Evolutionary conservation across 2,888 invertebrate species (phyloP), one percentile per base, ranked within the genome.

Genomic region (Caenorhabditis panamensis): DNA sequence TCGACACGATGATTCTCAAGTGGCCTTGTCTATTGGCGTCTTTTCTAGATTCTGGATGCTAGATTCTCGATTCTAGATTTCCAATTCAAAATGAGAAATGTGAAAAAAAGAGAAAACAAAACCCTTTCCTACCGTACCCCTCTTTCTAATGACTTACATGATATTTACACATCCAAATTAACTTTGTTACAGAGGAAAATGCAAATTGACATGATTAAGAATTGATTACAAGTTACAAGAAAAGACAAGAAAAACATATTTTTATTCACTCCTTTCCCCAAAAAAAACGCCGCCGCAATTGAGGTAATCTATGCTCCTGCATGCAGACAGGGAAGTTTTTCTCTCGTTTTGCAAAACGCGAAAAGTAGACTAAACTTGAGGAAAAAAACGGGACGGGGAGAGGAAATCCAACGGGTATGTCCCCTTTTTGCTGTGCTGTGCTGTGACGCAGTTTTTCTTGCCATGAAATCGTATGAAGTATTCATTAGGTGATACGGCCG

Each of bases 1-100:
- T 73, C 73, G 73, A 73, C 73, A 73, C 73, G 64, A 66, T 66
- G n/a, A n/a, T n/a, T 66, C 59, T 73, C 73, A 73, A 73, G 73
- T 73, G 66, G 62, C 63, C 72, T 61, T n/a, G n/a, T n/a, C n/a
- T n/a, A n/a, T n/a, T n/a, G n/a, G n/a, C n/a, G n/a, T n/a, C n/a
- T n/a, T n/a, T n/a, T n/a, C n/a, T n/a, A n/a, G n/a, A n/a, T n/a
- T n/a, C n/a, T n/a, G n/a, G n/a, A n/a, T n/a, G n/a, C n/a, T n/a
- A n/a, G n/a, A n/a, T n/a, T n/a, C n/a, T n/a, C n/a, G n/a, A n/a
- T n/a, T n/a, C n/a, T n/a, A n/a, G n/a, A n/a, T n/a, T n/a, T n/a
- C n/a, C n/a, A n/a, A n/a, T n/a, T n/a, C n/a, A n/a, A n/a, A n/a
- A n/a, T n/a, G n/a, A n/a, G n/a, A n/a, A n/a, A n/a, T n/a, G n/a